Evolutionary conservation across 1,140 invertebrate genomes (phyloP).

Genomic region (Tetranychus urticae): DNA sequence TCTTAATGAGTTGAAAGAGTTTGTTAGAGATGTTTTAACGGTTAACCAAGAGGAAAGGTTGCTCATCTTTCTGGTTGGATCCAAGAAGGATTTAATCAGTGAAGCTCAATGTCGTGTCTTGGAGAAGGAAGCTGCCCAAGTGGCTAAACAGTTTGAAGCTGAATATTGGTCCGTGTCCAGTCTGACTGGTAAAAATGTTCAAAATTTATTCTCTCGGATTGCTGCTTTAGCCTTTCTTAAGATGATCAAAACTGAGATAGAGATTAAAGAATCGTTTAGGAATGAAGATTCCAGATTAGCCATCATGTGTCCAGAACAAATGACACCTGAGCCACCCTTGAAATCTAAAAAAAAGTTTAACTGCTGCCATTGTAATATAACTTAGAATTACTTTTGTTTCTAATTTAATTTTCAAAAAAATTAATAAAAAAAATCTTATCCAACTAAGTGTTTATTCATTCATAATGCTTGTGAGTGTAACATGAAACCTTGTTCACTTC

Average conservation of each 20-base stretch:
- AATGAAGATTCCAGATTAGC: neutral
- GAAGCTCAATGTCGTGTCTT: conserved; percentile 33
- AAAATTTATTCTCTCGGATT: conserved; percentile 40
- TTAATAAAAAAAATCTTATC: too few relatives aligned
- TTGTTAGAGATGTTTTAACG: conserved; percentile 37
- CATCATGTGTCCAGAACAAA: neutral
- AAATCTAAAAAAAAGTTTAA: too few relatives aligned
- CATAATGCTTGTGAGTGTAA: too few relatives aligned
- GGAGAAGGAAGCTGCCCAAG: conserved; percentile 31
- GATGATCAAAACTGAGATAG: conserved; percentile 16
- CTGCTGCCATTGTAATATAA: too few relatives aligned
- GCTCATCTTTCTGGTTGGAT: conserved; percentile 48
- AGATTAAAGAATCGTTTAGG: neutral
- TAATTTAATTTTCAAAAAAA: too few relatives aligned
- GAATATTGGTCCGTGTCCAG: conserved; percentile 59
- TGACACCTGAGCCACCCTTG: too few relatives aligned
- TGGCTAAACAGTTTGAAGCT: conserved; percentile 37
- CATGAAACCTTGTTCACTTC: too few relatives aligned
- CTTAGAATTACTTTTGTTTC: too few relatives aligned
- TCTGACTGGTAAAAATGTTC: conserved; percentile 43
- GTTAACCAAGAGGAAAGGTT: conserved; percentile 27
- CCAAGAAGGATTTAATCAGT: conserved; percentile 42
- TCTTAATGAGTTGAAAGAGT: conserved; percentile 36
- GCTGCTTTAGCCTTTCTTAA: conserved; percentile 40
- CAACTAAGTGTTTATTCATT: too few relatives aligned